A percentile compares a stretch with the other conserved stretches of the same genome.
These are phyloP conservation scores for Athene cunicularia DNA, from an alignment of 2,113 vertebrate genomes.

Conservation along the genomic window DNA sequence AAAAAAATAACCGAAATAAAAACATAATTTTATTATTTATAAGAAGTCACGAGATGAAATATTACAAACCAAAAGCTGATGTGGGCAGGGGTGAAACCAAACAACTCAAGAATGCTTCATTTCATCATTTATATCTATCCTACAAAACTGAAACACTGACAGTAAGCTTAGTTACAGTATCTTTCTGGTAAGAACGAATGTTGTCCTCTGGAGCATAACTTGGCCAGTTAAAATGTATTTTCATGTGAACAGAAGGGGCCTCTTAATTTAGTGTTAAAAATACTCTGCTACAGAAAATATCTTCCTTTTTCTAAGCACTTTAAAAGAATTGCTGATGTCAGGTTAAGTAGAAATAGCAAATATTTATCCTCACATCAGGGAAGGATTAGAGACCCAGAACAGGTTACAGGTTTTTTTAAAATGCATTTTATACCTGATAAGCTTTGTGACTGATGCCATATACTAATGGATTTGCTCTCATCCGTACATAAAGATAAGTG, in stretches of 20 bases:
- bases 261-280: constrained; percentile 55
- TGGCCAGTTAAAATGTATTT: not conserved
- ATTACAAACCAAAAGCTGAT: not conserved
- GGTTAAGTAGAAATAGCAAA: constrained; percentile 69
- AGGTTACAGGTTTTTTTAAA: constrained; percentile 51
- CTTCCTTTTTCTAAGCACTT: constrained; percentile 53
- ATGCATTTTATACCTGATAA: constrained; percentile 86
- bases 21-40: not conserved
- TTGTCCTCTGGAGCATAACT: not conserved
- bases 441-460: constrained; percentile 97
- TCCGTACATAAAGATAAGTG: constrained; percentile 96
- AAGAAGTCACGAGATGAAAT: not conserved
- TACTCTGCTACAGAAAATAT: constrained; percentile 17
- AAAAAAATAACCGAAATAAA: not conserved
- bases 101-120: not conserved
- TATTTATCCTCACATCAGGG: constrained; percentile 77
- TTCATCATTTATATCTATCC: not conserved
- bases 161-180: not conserved
- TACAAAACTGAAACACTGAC: not conserved
- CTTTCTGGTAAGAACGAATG: not conserved
- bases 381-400: constrained; percentile 68
- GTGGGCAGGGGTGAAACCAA: not conserved
- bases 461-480: constrained; percentile 96
- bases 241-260: constrained; percentile 4
- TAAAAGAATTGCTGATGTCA: constrained; percentile 71